Percentiles rank a stretch among this genome's conserved stretches.
phyloP scores from a whole-genome alignment of 1,140 invertebrate genomes.

The Halictus rubicundus region DNA sequence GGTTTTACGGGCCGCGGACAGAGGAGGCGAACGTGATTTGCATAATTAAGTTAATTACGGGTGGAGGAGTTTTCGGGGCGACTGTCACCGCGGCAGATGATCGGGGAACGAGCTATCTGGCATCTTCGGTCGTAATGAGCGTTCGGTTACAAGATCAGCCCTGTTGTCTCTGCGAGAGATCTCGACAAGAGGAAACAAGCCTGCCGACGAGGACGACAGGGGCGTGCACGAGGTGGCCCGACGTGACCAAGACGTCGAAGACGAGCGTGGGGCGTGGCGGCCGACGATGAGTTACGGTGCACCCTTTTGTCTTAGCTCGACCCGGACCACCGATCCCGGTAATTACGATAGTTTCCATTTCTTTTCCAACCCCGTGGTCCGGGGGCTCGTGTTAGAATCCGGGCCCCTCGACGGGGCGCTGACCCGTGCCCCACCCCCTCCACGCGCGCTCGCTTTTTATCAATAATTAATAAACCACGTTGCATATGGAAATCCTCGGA shows the following conservation, averaged over 20 bases:
- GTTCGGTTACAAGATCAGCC: constrained; percentile 48
- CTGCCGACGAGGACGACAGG: constrained; percentile 31
- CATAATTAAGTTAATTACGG: constrained; percentile 37
- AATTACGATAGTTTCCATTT: constrained; percentile 60
- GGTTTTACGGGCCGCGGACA: neutral
- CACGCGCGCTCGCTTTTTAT: neutral
- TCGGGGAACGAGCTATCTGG: constrained; percentile 13
- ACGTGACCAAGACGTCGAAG: constrained; percentile 59
- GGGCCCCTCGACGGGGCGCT: constrained; percentile 3
- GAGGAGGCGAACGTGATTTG: neutral
- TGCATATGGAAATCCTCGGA: neutral
- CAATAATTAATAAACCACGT: neutral
- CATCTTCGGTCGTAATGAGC: constrained; percentile 51
- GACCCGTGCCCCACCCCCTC: constrained; percentile 4
- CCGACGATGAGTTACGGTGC: constrained; percentile 60
- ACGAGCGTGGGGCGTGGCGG: constrained; percentile 51
- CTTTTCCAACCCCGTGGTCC: neutral
- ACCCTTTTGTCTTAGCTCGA: constrained; percentile 52
- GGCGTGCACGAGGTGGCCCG: constrained; percentile 32
- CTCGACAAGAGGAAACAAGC: constrained; percentile 37
- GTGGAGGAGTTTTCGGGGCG: neutral
- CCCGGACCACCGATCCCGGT: constrained; percentile 7
- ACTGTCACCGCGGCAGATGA: neutral
- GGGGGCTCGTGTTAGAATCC: neutral
- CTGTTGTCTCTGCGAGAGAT: constrained; percentile 39